Conservation (phyloP, 2,888 invertebrate genomes). For the Byasa hedistus region DNA sequence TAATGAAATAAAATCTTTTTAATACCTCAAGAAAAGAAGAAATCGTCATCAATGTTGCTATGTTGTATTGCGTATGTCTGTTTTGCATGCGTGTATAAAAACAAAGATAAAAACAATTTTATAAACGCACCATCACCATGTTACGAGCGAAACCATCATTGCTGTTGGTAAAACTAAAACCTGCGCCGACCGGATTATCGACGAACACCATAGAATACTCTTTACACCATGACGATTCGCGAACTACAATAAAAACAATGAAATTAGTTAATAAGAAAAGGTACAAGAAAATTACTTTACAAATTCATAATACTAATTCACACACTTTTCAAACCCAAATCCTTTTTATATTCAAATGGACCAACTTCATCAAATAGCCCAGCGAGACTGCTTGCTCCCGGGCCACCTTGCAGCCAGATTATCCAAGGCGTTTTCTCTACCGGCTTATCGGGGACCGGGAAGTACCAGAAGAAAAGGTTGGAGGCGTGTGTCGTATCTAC, state of each 20-base stretch:
- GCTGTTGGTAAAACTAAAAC: constrained; percentile 81
- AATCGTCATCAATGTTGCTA: too few species aligned
- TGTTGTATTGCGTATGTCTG: too few species aligned
- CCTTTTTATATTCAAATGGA: constrained; percentile 47
- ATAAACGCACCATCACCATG: constrained; percentile 68
- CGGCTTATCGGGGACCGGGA: constrained; percentile 77
- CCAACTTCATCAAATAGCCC: constrained; percentile 72
- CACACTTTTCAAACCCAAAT: constrained; percentile 35
- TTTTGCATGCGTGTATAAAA: too few species aligned
- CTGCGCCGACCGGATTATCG: constrained; percentile 83
- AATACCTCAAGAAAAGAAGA: too few species aligned
- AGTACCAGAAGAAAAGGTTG: constrained; percentile 92
- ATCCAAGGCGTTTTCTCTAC: constrained; percentile 82
- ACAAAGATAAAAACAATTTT: too few species aligned
- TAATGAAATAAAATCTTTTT: too few species aligned
- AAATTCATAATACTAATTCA: not conserved
- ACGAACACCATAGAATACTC: constrained; percentile 81
- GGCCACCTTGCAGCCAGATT: constrained; percentile 95
- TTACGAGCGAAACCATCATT: constrained; percentile 76
- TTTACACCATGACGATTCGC: constrained; percentile 76
- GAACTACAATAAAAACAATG: constrained; percentile 49
- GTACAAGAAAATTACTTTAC: not conserved
- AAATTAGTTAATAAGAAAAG: not conserved
- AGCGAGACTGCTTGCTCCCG: constrained; percentile 84
- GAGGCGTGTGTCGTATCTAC: constrained; percentile 86